A percentile compares a stretch with the other conserved stretches of the same genome.
These are phyloP conservation scores for Drosophila navojoa DNA, from an alignment of 1,140 invertebrate genomes.

Conservation along the genomic window DNA sequence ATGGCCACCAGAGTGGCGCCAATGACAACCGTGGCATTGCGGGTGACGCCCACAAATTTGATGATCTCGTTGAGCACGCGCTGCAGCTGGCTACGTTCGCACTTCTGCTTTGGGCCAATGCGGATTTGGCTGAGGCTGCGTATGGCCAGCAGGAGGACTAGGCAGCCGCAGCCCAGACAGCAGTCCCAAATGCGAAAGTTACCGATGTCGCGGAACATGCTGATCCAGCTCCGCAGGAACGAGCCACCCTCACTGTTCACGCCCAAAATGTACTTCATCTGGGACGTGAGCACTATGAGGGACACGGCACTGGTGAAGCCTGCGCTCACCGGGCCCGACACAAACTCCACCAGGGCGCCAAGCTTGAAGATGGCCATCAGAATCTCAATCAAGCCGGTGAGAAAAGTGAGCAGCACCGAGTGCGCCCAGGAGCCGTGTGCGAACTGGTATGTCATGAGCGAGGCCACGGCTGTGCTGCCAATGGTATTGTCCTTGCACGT, in stretches of 20 bases:
- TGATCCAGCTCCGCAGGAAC: constrained; percentile 90
- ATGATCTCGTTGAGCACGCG: constrained; percentile 85
- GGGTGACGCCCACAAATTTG: constrained; percentile 88
- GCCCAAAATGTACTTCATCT: constrained; percentile 93
- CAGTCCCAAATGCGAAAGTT: constrained; percentile 88
- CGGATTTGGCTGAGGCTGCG: constrained; percentile 87
- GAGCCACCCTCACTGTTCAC: constrained; percentile 90
- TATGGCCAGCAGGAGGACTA: constrained; percentile 88
- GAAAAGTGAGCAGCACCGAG: constrained; percentile 92
- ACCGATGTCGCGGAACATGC: constrained; percentile 87
- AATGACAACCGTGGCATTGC: constrained; percentile 93
- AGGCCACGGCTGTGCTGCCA: constrained; percentile 94
- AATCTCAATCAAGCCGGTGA: constrained; percentile 92
- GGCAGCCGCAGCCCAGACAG: constrained; percentile 88
- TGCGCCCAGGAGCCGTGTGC: constrained; percentile 89
- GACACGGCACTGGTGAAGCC: constrained; percentile 97
- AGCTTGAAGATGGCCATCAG: constrained; percentile 94
- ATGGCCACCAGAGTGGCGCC: constrained; percentile 87
- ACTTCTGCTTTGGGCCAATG: constrained; percentile 85
- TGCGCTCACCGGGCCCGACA: constrained; percentile 96
- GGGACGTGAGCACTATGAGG: constrained; percentile 94
- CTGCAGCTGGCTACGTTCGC: constrained; percentile 84
- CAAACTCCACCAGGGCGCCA: constrained; percentile 96
- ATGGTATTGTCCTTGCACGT: constrained; percentile 96
- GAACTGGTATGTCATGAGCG: constrained; percentile 92